These are phyloP conservation scores for Acromyrmex heyeri DNA, from an alignment of 1,140 invertebrate species.

Conservation along the genomic window DNA sequence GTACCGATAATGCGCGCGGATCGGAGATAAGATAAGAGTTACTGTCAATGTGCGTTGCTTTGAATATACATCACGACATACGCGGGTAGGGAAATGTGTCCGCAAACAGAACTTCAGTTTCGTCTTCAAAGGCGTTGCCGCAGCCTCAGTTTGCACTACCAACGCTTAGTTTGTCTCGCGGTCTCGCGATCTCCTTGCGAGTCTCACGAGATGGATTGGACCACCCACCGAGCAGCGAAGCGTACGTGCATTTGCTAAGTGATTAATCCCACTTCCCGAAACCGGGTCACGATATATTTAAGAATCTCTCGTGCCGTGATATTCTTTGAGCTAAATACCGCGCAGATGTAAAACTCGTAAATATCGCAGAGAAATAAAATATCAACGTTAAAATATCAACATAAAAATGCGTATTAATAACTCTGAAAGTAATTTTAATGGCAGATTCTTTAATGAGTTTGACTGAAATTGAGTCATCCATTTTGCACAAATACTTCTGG, in stretches of 20 bases:
- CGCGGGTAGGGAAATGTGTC: constrained; percentile 35
- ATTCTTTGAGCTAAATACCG: neutral
- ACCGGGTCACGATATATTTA: constrained; percentile 43
- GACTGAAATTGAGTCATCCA: constrained; percentile 9
- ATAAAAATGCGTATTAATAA: neutral
- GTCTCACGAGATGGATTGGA: constrained; percentile 57
- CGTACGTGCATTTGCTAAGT: constrained; percentile 53
- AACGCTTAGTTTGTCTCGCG: constrained; percentile 57
- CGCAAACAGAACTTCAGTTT: constrained; percentile 49
- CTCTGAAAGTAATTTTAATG: constrained; percentile 12
- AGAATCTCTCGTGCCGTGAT: constrained; percentile 5
- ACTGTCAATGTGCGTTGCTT: constrained; percentile 45
- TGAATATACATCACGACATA: constrained; percentile 24
- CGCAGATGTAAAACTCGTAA: neutral
- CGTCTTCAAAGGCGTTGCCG: constrained; percentile 53
- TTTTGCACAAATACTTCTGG: constrained; percentile 8
- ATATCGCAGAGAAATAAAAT: neutral
- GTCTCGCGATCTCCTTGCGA: constrained; percentile 49
- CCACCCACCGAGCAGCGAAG: constrained; percentile 8
- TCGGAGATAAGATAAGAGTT: constrained; percentile 45
- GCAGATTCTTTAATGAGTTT: neutral
- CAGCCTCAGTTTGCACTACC: constrained; percentile 44
- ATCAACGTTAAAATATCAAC: neutral
- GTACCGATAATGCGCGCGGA: constrained; percentile 13
- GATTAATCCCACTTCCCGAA: constrained; percentile 50